Base-by-base conservation (phyloP, 2,113 vertebrate genomes). In the Tupaia tana region DNA sequence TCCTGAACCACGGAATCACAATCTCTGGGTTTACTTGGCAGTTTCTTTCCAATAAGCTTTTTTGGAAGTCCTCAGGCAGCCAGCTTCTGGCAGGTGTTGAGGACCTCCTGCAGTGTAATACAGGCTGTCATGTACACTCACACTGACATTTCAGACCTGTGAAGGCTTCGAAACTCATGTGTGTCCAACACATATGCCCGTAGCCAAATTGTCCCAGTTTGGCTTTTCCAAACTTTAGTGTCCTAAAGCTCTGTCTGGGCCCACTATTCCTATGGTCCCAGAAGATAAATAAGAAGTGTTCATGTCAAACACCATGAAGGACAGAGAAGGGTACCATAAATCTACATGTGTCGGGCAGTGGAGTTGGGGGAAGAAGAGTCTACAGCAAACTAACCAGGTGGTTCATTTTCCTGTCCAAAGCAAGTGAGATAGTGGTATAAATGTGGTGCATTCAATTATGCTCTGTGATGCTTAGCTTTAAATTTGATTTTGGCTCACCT, bases 101-200 rank as follows among this genome's bases (percentile, higher is more conserved):
- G 34, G 31, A 59, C 56, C n/a, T 29, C 43, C 10, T 71, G 31
- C 8, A 10, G 3, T 34, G 0, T 2, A 27, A n/a, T 34, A 14
- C 7, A 90, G 59, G n/a, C n/a, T 63, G 8, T 69, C 70, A 52
- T 14, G 43, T 9, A 66, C 18, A 63, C 13, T 14, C 7, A 27
- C 22, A 12, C 11, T 58, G 31, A 29, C 9, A 31, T 34, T 29
- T 59, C 12, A n/a, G 0, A 56, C 27, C 24, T 43, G 3, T 0
- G 1, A 79, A 43, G 58, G 31, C 19, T 12, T 25, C 9, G 25
- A 34, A 79, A 82, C 58, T 81, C 14, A 25, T 22, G 15, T 15
- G 2, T n/a, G 8, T 59, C 18, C 9, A 15, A n/a, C 5, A 74
- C 14, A 0, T 29, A 14, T 2, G 27, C 25, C 9, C 58, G 52